Conservation (phyloP, 1,140 invertebrate genomes). For the Antheraea pernyi region DNA sequence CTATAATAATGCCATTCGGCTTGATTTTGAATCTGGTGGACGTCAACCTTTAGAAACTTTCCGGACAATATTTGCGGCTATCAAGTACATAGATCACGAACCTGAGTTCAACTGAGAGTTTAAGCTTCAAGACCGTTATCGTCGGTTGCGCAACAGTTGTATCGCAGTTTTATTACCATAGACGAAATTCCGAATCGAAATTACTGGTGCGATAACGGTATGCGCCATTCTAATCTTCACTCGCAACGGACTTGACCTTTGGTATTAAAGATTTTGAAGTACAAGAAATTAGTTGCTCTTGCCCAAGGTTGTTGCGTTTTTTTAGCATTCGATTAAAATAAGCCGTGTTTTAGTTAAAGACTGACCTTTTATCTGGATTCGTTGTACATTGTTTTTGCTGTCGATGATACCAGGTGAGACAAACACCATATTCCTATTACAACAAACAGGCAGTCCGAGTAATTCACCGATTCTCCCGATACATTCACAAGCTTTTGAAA, state of each 20-base stretch:
- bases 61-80: not conserved
- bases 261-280: not conserved
- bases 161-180: not conserved
- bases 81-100: not conserved
- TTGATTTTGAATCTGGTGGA: not conserved
- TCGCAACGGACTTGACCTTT: not conserved
- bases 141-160: not conserved
- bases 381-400: too few relatives aligned
- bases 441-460: too few relatives aligned
- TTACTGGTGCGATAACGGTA: not conserved
- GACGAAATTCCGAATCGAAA: not conserved
- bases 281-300: not conserved
- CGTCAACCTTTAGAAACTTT: not conserved
- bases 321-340: not conserved
- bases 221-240: not conserved
- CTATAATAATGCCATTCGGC: too few relatives aligned
- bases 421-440: too few relatives aligned
- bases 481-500: too few relatives aligned
- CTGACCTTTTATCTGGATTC: too few relatives aligned
- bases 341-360: too few relatives aligned
- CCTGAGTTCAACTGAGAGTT: not conserved
- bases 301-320: not conserved
- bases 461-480: too few relatives aligned
- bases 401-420: too few relatives aligned
- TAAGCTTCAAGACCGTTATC: conserved; percentile 1